Percentiles rank a stretch among this genome's conserved stretches.
Conservation (phyloP, 2,888 invertebrate genomes). For the Andrena hattorfiana region DNA sequence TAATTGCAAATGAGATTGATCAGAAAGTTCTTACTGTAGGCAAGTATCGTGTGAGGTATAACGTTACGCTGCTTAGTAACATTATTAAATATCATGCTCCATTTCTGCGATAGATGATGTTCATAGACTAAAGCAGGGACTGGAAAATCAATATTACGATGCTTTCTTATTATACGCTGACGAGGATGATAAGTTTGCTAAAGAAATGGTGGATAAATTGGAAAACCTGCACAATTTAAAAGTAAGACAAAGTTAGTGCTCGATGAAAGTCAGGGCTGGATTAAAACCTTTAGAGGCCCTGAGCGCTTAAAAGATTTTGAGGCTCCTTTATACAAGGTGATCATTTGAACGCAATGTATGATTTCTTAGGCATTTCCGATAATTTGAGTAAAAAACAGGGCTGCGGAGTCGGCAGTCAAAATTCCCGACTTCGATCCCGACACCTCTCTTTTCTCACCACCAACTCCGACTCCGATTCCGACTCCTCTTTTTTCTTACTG, state of each 20-base stretch:
- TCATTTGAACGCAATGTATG: too few relatives aligned
- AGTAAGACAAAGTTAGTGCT: constrained; percentile 83
- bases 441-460: too few relatives aligned
- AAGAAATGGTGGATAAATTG: constrained; percentile 88
- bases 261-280: too few relatives aligned
- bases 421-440: too few relatives aligned
- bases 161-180: constrained; percentile 92
- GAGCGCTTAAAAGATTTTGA: too few relatives aligned
- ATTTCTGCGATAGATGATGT: constrained; percentile 86
- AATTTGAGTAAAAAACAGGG: too few relatives aligned
- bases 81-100: background rate
- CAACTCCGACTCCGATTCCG: too few relatives aligned
- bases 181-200: constrained; percentile 90
- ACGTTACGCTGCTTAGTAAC: background rate
- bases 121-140: constrained; percentile 84
- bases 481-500: too few relatives aligned
- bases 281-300: too few relatives aligned
- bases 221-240: constrained; percentile 88
- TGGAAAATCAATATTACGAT: constrained; percentile 89
- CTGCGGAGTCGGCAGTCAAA: too few relatives aligned
- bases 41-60: constrained; percentile 49
- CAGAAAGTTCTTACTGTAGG: constrained; percentile 81
- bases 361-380: too few relatives aligned
- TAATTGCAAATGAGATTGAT: constrained; percentile 73
- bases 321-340: too few relatives aligned